Base-by-base conservation (phyloP, 1,140 invertebrate genomes). In the Lerema accius region DNA sequence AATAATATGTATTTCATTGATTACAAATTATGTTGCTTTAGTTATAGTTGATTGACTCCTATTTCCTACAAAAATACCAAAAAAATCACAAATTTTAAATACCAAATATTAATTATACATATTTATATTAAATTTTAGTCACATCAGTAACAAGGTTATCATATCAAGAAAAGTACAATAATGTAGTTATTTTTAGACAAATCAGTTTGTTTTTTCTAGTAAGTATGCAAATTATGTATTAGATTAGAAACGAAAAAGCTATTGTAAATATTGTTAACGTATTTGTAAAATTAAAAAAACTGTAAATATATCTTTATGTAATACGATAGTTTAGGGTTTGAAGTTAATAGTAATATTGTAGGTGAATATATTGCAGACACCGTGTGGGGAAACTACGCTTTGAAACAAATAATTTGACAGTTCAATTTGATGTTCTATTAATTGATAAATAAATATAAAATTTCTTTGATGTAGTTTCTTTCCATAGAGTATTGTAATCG, bases 341-440 rank as follows among this genome's bases (percentile, higher is more conserved):
- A 32, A 58, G 58, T 53, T 65, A 63, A 60, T 43, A 75, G 49
- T 65, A 61, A 53, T 67, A 28, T 45, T 56, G 42, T 56, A 72
- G 56, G 49, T 72, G 55, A 72, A 75, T 68, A 74, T 78, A 80
- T 74, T 62, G 74, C 82, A 84, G 77, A 78, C 70, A 89, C 78
- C 78, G 82, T 86, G 84, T 86, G 87, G 87, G 85, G 87, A 90
- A 90, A 90, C 87, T 90, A 90, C 87, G 87, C 87, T 90, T 90
- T 78, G 82, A 82, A 84, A 78, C 71, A 74, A 80, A 76, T 84
- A 73, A 82, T 82, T 89, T 81, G 78, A 84, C 76, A 78, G 60
- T 82, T 82, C 69, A 68, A 85, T 80, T 89, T 72, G 82, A 82
- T 85, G 84, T 86, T 82, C 65, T 78, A 74, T 80, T 78, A 69